phyloP scores from a whole-genome alignment of 2,888 invertebrate genomes.

The Portevinia maculata region DNA sequence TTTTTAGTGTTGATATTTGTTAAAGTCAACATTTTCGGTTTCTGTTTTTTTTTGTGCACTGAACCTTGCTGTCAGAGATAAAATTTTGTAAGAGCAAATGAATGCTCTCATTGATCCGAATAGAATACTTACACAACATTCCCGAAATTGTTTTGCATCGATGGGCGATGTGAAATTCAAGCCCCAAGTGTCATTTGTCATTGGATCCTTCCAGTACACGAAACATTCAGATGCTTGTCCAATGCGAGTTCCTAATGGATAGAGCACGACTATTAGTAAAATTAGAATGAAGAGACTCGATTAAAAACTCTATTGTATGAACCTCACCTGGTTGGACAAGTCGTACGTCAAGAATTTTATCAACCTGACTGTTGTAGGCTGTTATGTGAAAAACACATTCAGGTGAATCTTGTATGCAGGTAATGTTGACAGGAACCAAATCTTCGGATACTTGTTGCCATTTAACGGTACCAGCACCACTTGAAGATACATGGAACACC shows the following conservation, averaged over 20 bases:
- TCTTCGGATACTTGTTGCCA: slow-evolving; percentile 99
- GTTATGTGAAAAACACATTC: slow-evolving; percentile 99
- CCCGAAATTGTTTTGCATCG: slow-evolving; percentile 98
- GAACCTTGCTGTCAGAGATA: slow-evolving; percentile 78
- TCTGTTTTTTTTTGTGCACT: slow-evolving; percentile 75
- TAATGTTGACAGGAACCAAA: slow-evolving; percentile 98
- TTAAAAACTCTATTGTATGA: not conserved
- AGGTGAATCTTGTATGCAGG: slow-evolving; percentile 97
- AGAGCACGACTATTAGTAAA: slow-evolving; percentile 33
- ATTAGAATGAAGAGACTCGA: not conserved
- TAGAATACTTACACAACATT: slow-evolving; percentile 95
- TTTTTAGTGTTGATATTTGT: slow-evolving; percentile 30
- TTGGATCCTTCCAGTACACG: slow-evolving; percentile 99
- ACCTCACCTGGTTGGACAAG: slow-evolving; percentile 96
- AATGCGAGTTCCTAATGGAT: slow-evolving; percentile 92
- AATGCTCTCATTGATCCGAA: slow-evolving; percentile 73
- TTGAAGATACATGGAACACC: slow-evolving; percentile 98
- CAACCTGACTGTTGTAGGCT: slow-evolving; percentile 99
- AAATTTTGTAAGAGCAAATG: slow-evolving; percentile 75
- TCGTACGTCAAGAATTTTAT: slow-evolving; percentile 98
- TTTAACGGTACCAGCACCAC: slow-evolving; percentile 95
- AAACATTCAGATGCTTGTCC: slow-evolving; percentile 99
- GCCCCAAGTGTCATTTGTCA: slow-evolving; percentile 99
- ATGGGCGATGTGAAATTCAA: slow-evolving; percentile 98
- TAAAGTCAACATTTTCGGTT: slow-evolving; percentile 38